A percentile compares a stretch with the other conserved stretches of the same genome.
Evolutionary conservation across 2,113 vertebrate genomes (phyloP).

Genomic region (Peucedramus taeniatus): DNA sequence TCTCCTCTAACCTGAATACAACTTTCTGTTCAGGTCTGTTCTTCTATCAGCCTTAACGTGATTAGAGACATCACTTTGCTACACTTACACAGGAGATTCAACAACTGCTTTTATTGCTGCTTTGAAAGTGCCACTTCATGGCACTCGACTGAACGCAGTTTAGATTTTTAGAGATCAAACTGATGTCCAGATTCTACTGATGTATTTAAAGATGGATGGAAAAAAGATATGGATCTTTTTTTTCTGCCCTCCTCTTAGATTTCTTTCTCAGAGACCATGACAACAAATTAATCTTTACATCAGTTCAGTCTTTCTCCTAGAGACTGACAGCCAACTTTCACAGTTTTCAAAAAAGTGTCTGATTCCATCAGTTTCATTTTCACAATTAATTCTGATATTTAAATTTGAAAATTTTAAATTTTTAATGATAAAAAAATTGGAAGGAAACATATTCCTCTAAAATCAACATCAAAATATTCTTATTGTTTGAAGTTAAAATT

Average conservation of each 20-base stretch:
- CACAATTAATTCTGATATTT: not conserved
- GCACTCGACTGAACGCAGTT: not conserved
- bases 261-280: not conserved
- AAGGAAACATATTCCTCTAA: not conserved
- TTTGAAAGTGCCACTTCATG: not conserved
- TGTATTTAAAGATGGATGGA: not conserved
- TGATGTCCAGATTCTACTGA: not conserved
- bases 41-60: not conserved
- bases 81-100: not conserved
- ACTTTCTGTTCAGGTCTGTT: not conserved
- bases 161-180: not conserved
- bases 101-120: not conserved
- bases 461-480: not conserved
- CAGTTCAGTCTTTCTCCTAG: not conserved
- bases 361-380: not conserved
- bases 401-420: not conserved
- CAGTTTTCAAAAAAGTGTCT: not conserved
- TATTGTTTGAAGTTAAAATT: not conserved
- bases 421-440: not conserved
- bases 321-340: not conserved
- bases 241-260: not conserved
- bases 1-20: not conserved
- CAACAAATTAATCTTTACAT: not conserved
- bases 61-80: not conserved
- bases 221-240: not conserved